Evolutionary conservation across 2,888 invertebrate genomes (phyloP).

Genomic region (Amblyjoppa fuscipennis): DNA sequence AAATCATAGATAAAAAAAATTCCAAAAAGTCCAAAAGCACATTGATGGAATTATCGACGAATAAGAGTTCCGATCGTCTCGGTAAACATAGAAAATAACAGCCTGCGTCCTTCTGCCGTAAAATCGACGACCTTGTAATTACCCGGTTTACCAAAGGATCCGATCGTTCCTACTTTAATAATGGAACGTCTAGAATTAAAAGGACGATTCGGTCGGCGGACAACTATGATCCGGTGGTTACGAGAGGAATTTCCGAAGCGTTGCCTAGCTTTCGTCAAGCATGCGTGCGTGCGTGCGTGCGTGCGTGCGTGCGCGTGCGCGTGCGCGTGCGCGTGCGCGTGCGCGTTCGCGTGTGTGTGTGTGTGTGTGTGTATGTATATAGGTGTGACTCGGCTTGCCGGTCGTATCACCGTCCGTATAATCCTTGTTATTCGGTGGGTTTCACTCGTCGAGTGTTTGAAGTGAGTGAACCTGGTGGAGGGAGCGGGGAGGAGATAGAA

Average conservation of each 20-base stretch:
- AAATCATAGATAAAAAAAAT: background rate
- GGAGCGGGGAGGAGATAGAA: constrained; percentile 41
- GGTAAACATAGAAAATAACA: background rate
- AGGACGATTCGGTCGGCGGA: constrained; percentile 30
- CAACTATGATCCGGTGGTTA: constrained; percentile 48
- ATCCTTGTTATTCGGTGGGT: constrained; percentile 75
- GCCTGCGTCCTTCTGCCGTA: constrained; percentile 8
- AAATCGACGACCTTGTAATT: constrained; percentile 5
- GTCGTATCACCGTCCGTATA: constrained; percentile 61
- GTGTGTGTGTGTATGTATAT: background rate
- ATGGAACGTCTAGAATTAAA: constrained; percentile 42
- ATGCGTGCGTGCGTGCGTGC: too few relatives aligned
- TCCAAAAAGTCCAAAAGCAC: background rate
- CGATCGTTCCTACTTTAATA: constrained; percentile 55
- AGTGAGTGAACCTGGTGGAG: constrained; percentile 68
- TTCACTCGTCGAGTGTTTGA: constrained; percentile 72
- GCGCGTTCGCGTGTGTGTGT: too few relatives aligned
- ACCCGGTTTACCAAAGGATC: constrained; percentile 22
- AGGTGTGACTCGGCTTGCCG: background rate
- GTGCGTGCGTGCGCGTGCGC: too few relatives aligned
- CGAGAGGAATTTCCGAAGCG: constrained; percentile 58
- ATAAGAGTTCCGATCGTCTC: background rate
- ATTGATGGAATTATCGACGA: background rate
- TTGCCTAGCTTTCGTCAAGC: constrained; percentile 53
- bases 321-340: too few relatives aligned